Percentiles rank a stretch among this genome's conserved stretches.
Conservation (phyloP, 2,797 vertebrate species). For the Danio jaintianensis region DNA sequence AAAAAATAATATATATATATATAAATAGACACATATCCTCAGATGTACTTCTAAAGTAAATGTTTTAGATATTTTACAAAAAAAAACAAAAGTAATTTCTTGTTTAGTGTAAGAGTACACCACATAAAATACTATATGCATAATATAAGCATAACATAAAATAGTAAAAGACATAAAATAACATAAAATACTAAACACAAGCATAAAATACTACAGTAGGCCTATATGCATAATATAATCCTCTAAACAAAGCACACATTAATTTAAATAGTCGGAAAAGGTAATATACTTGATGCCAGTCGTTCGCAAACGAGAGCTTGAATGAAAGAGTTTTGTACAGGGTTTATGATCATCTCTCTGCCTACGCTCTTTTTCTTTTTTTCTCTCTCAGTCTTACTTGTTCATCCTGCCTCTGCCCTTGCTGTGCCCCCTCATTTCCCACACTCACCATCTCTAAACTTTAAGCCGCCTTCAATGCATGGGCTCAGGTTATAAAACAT, state of each 20-base stretch:
- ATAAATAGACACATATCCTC: background rate
- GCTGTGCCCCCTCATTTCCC: constrained; percentile 52
- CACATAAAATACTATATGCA: too few species aligned
- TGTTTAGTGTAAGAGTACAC: too few species aligned
- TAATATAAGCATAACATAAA: too few species aligned
- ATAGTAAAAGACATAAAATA: too few species aligned
- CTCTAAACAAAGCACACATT: background rate
- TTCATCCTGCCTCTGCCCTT: constrained; percentile 32
- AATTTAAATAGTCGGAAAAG: background rate
- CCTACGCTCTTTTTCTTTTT: background rate
- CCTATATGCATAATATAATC: background rate
- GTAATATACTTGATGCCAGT: background rate
- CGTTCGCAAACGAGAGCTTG: background rate
- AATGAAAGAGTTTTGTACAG: constrained; percentile 16
- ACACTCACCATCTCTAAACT: constrained; percentile 32
- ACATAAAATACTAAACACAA: too few species aligned
- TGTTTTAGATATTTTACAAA: too few species aligned
- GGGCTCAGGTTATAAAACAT: background rate
- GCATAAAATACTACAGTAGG: too few species aligned
- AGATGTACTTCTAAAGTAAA: background rate
- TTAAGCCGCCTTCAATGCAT: constrained; percentile 2
- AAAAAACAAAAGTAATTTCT: too few species aligned
- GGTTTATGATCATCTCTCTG: background rate
- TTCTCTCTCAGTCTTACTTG: background rate
- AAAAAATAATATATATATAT: background rate